Conservation (phyloP, 2,113 vertebrate species). For the Struthidea cinerea region DNA sequence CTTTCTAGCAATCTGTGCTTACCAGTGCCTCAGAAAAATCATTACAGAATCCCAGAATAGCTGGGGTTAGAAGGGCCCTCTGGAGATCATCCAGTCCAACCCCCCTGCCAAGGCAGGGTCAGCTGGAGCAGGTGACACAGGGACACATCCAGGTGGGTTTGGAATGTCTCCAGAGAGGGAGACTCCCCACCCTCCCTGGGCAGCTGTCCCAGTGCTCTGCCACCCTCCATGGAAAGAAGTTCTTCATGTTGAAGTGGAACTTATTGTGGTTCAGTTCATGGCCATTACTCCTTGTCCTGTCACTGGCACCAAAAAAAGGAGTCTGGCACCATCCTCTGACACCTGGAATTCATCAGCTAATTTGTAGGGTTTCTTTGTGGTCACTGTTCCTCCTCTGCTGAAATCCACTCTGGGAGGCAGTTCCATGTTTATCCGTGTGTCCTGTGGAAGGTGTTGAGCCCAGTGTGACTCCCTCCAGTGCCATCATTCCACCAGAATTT, state of each 20-base stretch:
- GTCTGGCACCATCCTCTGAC: not conserved
- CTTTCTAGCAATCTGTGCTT: not conserved
- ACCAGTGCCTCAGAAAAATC: not conserved
- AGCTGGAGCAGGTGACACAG: not conserved
- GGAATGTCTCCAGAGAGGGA: not conserved
- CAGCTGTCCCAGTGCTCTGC: not conserved
- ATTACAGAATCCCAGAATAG: not conserved
- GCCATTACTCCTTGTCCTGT: not conserved
- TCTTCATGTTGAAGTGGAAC: not conserved
- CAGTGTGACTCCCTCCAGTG: not conserved
- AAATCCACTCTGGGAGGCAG: not conserved
- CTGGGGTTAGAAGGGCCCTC: not conserved
- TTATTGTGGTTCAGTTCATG: not conserved
- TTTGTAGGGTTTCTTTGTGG: not conserved
- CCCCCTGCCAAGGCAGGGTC: not conserved
- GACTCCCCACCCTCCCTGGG: not conserved
- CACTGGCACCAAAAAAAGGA: not conserved
- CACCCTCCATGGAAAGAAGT: not conserved
- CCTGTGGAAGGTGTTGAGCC: not conserved
- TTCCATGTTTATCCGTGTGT: accelerated
- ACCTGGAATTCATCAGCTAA: not conserved
- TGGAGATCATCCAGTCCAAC: not conserved
- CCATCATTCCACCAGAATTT: accelerated
- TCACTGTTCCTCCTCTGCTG: not conserved
- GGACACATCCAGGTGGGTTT: not conserved